Base-by-base conservation (phyloP, 2,888 invertebrate species). In the Coleophora flavipennella region DNA sequence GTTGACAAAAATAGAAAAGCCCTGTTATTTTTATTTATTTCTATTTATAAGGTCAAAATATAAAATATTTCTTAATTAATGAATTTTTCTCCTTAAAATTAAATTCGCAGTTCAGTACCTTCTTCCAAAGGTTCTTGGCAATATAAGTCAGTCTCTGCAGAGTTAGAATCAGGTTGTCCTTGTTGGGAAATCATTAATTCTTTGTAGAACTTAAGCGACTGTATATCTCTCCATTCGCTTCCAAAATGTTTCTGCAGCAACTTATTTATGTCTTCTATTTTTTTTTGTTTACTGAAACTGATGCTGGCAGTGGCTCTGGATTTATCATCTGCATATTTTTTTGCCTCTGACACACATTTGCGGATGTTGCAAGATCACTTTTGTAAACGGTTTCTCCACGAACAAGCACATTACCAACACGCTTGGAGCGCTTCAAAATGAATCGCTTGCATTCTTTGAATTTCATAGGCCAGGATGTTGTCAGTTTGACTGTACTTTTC, bases 221-320 rank as follows among this genome's bases (percentile, higher is more conserved):
- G 10, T 4, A 31, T 31, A 11, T 8, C 10, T 37, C 34, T 37
- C 37, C 41, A 37, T 26, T 8, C 13, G 12, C 31, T 35, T 31
- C 34, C 34, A 14, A 14, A 34, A 34, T 34, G 34, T 8, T 10
- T 14, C 3, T 9, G 11, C 8, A 14, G 14, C 8, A 34, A 20
- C 9, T 34, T 34, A 6, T 34, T 7, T 3, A 20, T 9, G n/a
- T 20, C 34, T 9, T 14, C 13, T 4, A 9, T 34, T 34, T 34
- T n/a, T 11, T 13, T 8, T 8, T 34, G 8, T 34, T 14, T 8
- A 20, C 10, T 3, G n/a, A 3, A 3, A 31, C 11, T 9, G 14
- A n/a, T 2, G 2, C 9, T 34, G 8, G 13, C 9, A 20, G 14
- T 14, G 8, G 20, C 20, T 34, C 9, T n/a, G 20, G 14, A 20